Conservation (phyloP, 1,140 invertebrate genomes). For the Rhyzopertha dominica region DNA sequence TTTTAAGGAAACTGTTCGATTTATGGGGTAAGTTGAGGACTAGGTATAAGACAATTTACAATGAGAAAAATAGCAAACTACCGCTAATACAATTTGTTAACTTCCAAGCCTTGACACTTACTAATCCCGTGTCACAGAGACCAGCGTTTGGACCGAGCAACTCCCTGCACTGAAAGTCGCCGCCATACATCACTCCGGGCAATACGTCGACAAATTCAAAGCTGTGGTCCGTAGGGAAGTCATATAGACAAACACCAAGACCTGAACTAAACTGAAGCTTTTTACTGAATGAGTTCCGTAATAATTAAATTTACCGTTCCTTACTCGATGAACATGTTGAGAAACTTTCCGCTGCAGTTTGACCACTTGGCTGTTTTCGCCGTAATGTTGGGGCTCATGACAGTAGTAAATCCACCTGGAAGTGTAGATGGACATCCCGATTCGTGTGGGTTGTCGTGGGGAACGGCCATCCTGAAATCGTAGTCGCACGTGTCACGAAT, state of each 20-base stretch:
- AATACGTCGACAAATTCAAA: constrained; percentile 51
- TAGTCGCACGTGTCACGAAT: constrained; percentile 22
- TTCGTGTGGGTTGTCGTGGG: constrained; percentile 51
- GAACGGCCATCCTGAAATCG: constrained; percentile 56
- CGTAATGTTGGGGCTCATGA: constrained; percentile 59
- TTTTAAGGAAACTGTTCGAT: too few species aligned
- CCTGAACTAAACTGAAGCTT: constrained; percentile 31
- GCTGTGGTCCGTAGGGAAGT: constrained; percentile 47
- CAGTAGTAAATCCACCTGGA: constrained; percentile 42
- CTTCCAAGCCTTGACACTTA: too few species aligned
- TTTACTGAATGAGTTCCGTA: constrained; percentile 25
- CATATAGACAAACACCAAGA: constrained; percentile 24
- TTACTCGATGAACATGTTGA: constrained; percentile 62
- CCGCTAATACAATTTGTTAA: too few species aligned
- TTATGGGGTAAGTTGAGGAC: too few species aligned
- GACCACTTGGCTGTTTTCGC: constrained; percentile 57
- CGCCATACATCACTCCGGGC: constrained; percentile 63
- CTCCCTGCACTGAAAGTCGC: constrained; percentile 54
- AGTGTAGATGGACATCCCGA: constrained; percentile 36
- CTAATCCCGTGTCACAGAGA: constrained; percentile 22
- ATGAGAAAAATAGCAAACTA: too few species aligned
- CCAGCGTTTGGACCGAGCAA: constrained; percentile 20
- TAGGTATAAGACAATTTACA: too few species aligned
- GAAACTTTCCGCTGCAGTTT: constrained; percentile 53
- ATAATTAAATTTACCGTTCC: constrained; percentile 41